These are phyloP conservation scores for Ceratotherium simum DNA, from an alignment of 2,113 vertebrate species.

Conservation along the genomic window DNA sequence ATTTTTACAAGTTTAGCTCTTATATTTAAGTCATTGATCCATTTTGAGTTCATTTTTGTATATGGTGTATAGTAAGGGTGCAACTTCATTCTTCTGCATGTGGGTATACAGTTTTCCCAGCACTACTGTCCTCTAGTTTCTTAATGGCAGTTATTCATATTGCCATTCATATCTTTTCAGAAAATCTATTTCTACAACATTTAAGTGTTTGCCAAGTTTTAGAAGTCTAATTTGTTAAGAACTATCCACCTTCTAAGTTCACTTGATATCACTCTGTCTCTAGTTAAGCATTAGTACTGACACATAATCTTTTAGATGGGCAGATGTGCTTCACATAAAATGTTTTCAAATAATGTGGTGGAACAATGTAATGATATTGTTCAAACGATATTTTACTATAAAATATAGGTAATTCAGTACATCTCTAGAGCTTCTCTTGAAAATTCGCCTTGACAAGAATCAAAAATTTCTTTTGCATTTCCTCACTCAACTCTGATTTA, in stretches of 20 bases:
- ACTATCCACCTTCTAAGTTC: not conserved
- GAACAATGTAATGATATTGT: conserved; percentile 34
- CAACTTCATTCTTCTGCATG: not conserved
- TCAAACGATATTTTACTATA: conserved; percentile 33
- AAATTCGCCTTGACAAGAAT: conserved; percentile 60
- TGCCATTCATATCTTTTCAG: not conserved
- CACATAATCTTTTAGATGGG: not conserved
- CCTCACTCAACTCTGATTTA: conserved; percentile 68
- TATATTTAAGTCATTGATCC: not conserved
- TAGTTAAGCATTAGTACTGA: not conserved
- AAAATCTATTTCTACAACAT: not conserved
- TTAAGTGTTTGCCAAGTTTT: not conserved
- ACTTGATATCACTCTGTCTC: not conserved
- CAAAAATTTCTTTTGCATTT: conserved; percentile 76
- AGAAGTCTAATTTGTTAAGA: not conserved
- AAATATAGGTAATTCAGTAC: conserved; percentile 53
- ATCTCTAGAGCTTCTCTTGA: conserved; percentile 57
- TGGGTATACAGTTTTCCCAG: not conserved
- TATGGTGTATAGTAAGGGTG: not conserved
- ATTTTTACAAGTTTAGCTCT: not conserved
- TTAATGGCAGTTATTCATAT: not conserved
- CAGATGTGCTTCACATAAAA: conserved; percentile 1
- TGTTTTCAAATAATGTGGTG: not conserved
- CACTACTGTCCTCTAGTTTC: not conserved
- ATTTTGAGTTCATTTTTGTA: not conserved